Evolutionary conservation across 23 tunicate species (phyloP).

Genomic region (Ascidia mentula): DNA sequence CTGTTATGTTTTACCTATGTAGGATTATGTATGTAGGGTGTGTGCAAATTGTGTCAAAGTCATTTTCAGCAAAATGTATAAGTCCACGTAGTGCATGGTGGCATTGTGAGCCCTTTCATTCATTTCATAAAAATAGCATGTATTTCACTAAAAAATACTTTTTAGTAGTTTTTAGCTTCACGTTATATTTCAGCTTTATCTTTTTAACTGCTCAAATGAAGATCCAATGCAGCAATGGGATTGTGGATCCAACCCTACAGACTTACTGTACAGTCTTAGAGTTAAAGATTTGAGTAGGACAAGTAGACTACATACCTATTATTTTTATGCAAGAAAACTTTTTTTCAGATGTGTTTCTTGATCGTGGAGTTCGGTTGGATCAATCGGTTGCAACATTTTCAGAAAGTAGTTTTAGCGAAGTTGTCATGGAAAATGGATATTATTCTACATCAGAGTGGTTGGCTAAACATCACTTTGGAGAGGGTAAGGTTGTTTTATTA

Average conservation of each 20-base stretch:
- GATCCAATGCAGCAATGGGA: constrained; percentile 52
- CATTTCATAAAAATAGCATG: not conserved
- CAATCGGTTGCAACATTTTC: not conserved
- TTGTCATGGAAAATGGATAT: constrained; percentile 74
- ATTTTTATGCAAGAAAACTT: not conserved
- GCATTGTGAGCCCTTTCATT: not conserved
- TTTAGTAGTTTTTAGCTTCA: not conserved
- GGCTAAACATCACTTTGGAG: constrained; percentile 51
- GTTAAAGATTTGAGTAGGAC: constrained; percentile 20
- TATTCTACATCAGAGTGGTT: constrained; percentile 56
- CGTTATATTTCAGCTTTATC: constrained; percentile 26
- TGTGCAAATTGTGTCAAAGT: not conserved
- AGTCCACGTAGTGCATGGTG: too few relatives aligned
- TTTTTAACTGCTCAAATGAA: constrained; percentile 24
- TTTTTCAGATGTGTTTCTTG: constrained; percentile 27
- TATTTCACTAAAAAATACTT: not conserved
- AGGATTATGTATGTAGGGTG: not conserved
- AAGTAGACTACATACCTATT: constrained; percentile 1
- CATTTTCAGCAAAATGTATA: too few relatives aligned
- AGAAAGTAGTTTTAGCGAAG: not conserved
- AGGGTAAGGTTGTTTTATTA: constrained; percentile 27
- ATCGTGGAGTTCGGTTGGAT: constrained; percentile 33
- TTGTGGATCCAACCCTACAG: constrained; percentile 48
- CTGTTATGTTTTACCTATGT: not conserved
- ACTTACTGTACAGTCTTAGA: constrained; percentile 33